Evolutionary conservation across 1,140 invertebrate genomes (phyloP).

Genomic region (Thrips palmi): DNA sequence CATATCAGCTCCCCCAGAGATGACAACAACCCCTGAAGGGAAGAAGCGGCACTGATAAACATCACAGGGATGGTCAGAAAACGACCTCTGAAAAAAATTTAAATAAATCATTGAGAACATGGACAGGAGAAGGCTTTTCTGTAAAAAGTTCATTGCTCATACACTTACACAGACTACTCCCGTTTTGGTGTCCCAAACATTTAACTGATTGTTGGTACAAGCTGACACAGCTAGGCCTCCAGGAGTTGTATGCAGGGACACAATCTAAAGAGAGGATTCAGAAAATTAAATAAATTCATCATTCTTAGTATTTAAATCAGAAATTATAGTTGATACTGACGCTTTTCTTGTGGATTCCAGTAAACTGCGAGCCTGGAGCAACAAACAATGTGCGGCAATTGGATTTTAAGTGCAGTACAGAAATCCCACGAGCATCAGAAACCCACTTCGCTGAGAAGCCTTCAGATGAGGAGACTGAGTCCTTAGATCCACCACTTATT

Average conservation of each 20-base stretch:
- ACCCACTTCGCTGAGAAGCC: conserved; percentile 14
- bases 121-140: conserved; percentile 1
- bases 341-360: conserved; percentile 14
- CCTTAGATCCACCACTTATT: not conserved
- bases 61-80: conserved; percentile 47
- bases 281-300: not conserved
- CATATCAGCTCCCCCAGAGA: conserved; percentile 50
- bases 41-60: conserved; percentile 51
- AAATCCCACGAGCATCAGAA: conserved; percentile 11
- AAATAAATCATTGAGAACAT: conserved; percentile 3
- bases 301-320: not conserved
- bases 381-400: conserved; percentile 12
- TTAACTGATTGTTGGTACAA: conserved; percentile 34
- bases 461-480: conserved; percentile 11
- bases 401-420: conserved; percentile 11
- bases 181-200: conserved; percentile 40
- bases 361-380: conserved; percentile 13
- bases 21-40: conserved; percentile 46
- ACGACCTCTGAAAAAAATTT: conserved; percentile 26
- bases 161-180: conserved; percentile 29
- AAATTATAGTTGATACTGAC: conserved; percentile 8
- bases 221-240: conserved; percentile 40
- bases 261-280: conserved; percentile 11
- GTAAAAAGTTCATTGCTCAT: not conserved
- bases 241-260: conserved; percentile 28